Evolutionary conservation across 2,797 vertebrate species (phyloP).

Genomic region (Vireo griseus): DNA sequence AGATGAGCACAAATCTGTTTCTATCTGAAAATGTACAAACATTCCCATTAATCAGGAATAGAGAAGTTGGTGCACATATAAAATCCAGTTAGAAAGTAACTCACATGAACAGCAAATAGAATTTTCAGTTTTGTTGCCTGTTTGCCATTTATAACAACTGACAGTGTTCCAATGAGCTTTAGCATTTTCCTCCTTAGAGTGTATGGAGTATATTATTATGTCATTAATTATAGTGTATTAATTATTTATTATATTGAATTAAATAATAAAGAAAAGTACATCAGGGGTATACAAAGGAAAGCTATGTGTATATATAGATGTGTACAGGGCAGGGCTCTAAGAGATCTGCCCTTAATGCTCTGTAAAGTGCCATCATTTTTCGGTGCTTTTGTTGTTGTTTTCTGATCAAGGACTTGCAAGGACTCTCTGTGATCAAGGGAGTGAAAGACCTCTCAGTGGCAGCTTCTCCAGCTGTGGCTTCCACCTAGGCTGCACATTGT

Average conservation of each 20-base stretch:
- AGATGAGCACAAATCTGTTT: background rate
- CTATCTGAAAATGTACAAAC: background rate
- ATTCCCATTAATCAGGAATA: background rate
- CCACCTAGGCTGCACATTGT: background rate
- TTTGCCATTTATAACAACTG: background rate
- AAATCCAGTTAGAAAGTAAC: background rate
- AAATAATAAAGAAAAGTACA: background rate
- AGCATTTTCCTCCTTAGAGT: background rate
- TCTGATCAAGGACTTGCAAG: background rate
- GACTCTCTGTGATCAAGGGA: background rate
- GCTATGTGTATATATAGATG: background rate
- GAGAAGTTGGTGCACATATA: background rate
- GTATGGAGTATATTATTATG: background rate
- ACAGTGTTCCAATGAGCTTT: background rate
- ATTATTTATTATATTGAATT: background rate
- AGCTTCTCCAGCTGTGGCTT: conserved; percentile 6
- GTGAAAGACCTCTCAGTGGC: background rate
- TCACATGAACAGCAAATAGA: background rate
- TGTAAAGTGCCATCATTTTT: background rate
- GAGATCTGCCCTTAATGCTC: background rate
- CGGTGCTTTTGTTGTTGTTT: background rate
- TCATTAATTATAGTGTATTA: background rate
- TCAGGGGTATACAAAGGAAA: background rate
- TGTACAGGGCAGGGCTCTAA: background rate
- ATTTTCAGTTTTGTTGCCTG: background rate